Percentiles rank a stretch among this genome's conserved stretches.
Conservation (phyloP, 2,113 vertebrate genomes). For the Orycteropus afer region DNA sequence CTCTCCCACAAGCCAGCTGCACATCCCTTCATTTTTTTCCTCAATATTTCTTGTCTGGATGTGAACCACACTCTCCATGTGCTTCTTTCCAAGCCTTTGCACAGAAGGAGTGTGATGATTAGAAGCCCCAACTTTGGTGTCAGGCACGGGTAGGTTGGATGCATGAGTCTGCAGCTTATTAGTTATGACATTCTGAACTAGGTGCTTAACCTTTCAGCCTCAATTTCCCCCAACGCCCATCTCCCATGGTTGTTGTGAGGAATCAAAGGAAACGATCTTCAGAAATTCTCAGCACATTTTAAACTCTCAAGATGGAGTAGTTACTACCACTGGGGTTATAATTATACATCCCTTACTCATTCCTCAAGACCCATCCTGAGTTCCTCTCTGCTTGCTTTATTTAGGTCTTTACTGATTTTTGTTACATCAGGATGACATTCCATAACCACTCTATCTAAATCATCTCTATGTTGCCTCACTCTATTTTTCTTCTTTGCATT, state of each 20-base stretch:
- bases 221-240: neutral
- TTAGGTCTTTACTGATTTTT: neutral
- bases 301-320: neutral
- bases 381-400: neutral
- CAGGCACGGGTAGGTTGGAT: neutral
- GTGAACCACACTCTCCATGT: neutral
- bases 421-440: accelerated
- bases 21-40: neutral
- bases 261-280: neutral
- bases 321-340: neutral
- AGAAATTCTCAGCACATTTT: neutral
- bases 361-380: neutral
- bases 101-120: neutral
- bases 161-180: neutral
- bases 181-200: neutral
- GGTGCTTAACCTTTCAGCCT: neutral
- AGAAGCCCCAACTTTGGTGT: neutral
- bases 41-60: neutral
- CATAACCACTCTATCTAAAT: too few species aligned
- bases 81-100: neutral
- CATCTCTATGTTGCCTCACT: neutral
- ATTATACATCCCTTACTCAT: neutral
- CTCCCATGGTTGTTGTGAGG: neutral
- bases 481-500: neutral
- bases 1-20: neutral